Base-by-base conservation (phyloP, 1,140 invertebrate genomes). In the Galleria mellonella region DNA sequence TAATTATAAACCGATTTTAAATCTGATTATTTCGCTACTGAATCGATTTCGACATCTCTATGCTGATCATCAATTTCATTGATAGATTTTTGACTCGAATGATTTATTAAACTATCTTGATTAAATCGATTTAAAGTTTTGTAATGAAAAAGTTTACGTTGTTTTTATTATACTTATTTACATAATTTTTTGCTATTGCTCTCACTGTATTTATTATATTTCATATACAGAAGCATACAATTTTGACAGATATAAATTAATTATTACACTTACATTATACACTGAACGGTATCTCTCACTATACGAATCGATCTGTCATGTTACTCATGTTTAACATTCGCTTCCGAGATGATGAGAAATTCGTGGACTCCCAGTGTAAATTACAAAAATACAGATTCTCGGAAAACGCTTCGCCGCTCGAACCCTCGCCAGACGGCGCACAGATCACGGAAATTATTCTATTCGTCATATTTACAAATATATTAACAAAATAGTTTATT, bases 1-100 rank as follows among this genome's bases (percentile, higher is more conserved):
- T 76, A 79, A 81, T 84, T 82, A 84, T 66, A 68, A 77, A 74
- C 51, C 54, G 62, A 71, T 75, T 69, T 70, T 69, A 68, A 70
- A 79, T 69, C 63, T 68, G 63, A 72, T 77, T 74, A 71, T 69
- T 63, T 69, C 50, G 76, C 74, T 77, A 78, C 71, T 57, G 67
- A 72, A 54, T 62, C 52, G 43, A 50, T 76, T 75, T 72, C 67
- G 63, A 82, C 67, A 72, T 62, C 61, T 42, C 35, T 44, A 60
- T 52, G 35, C 47, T 56, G 64, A 69, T 64, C 73, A 73, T 67
- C 51, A 68, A 70, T 64, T 65, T 65, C 62, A 72, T 72, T 70
- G 64, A 72, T 70, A 66, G 62, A 48, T 63, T 67, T 64, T 55
- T 55, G 57, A 55, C 50, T 31, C 51, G 37, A 61, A 63, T 73